Base-by-base conservation (phyloP, 1,140 invertebrate genomes). In the Drosophila rhopaloa region DNA sequence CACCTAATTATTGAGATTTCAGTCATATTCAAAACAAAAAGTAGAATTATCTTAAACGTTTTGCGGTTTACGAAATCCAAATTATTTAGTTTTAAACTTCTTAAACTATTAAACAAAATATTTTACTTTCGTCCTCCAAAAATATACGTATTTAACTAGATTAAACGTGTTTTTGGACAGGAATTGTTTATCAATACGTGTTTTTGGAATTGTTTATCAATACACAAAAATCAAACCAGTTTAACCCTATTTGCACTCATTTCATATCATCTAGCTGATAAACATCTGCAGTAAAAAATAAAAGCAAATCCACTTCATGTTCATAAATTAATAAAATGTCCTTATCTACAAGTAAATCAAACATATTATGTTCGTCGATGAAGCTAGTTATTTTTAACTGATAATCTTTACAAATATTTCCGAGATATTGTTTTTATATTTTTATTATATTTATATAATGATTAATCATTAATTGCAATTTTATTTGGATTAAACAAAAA, bases 311-410 rank as follows among this genome's bases (percentile, higher is more conserved):
- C 16, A 2, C 14, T 6, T 5, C 1, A n/a, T 14, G 13, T 24
- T 6, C 4, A 57, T 57, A 58, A 58, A 66, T 48, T 7, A 56
- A 10, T 19, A 7, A 48, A 57, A 19, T 27, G 19, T 19, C 9
- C 35, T 63, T 47, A 55, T 51, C 32, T 62, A 19, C n/a, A 14
- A 24, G 14, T 13, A 7, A 43, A 59, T 29, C 27, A 13, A n/a
- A 35, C 27, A 10, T 9, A n/a, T 14, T 51, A 51, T 29, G 29
- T 48, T 19, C 9, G 8, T 19, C 16, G 14, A 19, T 37, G 2
- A 24, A 35, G 6, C 40, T 38, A 4, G 11, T 40, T 5, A 40
- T 37, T n/a, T 27, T n/a, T 51, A 16, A 32, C 27, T 32, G 35
- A 40, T 38, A 24, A 24, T n/a, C 13, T 10, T 27, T 11, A 24